Conservation (phyloP, 2,797 vertebrate genomes). For the Avahi laniger region DNA sequence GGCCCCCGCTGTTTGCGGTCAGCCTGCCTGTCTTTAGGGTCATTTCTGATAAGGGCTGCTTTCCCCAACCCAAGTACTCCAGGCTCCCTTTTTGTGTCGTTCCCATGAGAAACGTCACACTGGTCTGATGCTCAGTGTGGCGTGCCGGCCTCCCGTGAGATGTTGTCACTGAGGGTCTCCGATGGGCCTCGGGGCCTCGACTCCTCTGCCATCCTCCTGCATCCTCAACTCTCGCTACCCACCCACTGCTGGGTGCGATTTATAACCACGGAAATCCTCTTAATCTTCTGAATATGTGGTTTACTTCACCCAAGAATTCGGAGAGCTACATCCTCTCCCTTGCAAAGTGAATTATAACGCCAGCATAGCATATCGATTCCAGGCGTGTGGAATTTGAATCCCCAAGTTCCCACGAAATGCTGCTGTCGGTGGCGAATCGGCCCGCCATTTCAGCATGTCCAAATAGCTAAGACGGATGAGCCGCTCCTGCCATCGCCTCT, state of each 20-base stretch:
- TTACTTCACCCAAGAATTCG: constrained; percentile 67
- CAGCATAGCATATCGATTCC: constrained; percentile 71
- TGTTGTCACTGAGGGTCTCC: not conserved
- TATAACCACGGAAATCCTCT: constrained; percentile 64
- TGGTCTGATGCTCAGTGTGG: not conserved
- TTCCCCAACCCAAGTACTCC: not conserved
- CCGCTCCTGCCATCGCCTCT: not conserved
- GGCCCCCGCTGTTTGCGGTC: not conserved
- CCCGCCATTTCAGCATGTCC: not conserved
- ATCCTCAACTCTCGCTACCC: not conserved
- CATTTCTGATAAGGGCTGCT: not conserved
- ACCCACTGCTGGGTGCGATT: constrained; percentile 39
- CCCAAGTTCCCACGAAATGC: constrained; percentile 50
- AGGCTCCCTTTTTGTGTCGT: not conserved
- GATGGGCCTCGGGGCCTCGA: not conserved
- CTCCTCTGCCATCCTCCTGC: not conserved
- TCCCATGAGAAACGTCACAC: not conserved
- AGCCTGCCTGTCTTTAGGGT: not conserved
- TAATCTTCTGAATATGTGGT: constrained; percentile 67
- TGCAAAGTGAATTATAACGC: constrained; percentile 65
- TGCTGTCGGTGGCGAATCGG: constrained; percentile 18
- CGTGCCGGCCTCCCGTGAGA: not conserved
- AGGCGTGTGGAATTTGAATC: constrained; percentile 70
- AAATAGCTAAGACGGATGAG: not conserved
- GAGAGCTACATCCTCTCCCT: constrained; percentile 37